Evolutionary conservation across 2,888 invertebrate genomes (phyloP), one percentile per base, ranked within the genome.

Genomic region (Polietes domitor): DNA sequence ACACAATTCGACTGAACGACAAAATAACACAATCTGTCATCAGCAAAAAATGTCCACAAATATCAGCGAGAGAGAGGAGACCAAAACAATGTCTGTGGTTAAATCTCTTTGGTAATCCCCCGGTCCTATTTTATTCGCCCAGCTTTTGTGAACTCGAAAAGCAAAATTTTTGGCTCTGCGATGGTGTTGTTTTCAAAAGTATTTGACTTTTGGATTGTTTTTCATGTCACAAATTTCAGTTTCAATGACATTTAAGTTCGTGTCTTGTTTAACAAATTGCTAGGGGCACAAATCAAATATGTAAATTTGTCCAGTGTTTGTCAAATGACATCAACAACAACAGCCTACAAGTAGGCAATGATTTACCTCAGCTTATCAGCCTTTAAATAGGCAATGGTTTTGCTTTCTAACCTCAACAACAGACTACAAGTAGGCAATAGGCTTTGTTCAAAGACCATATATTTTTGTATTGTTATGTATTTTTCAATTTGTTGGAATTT

Each of bases 231-330:
- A 50, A 65, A 65, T 76, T 71, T 53, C 12, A 21, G 32, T 58
- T 41, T 63, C 63, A 65, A 76, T 71, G 50, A 32, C 58, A 58
- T 68, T 70, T 68, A 79, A 43, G 50, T 80, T 68, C 15, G 43
- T 26, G 12, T 75, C 9, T 70, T 41, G 37, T 24, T 32, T 55
- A 17, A 24, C 55, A 55, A 55, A 55, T 55, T 9, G 41, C 12
- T n/a, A n/a, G n/a, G 50, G 43, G 41, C 47, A 70, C 24, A 81
- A 77, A 74, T 74, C 26, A 70, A 77, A 77, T 70, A 58, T 72
- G 17, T 68, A 47, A 37, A 73, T 72, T 71, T 63, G 26, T 0
- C 37, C 19, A 15, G 21, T 65, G 17, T 41, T 26, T 19, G 4
- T 28, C n/a, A n/a, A n/a, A n/a, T n/a, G n/a, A 12, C 5, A 10